A percentile compares a stretch with the other conserved stretches of the same genome.
phyloP scores from a whole-genome alignment of 2,113 vertebrate genomes.

The Trochalopteron elliotii region DNA sequence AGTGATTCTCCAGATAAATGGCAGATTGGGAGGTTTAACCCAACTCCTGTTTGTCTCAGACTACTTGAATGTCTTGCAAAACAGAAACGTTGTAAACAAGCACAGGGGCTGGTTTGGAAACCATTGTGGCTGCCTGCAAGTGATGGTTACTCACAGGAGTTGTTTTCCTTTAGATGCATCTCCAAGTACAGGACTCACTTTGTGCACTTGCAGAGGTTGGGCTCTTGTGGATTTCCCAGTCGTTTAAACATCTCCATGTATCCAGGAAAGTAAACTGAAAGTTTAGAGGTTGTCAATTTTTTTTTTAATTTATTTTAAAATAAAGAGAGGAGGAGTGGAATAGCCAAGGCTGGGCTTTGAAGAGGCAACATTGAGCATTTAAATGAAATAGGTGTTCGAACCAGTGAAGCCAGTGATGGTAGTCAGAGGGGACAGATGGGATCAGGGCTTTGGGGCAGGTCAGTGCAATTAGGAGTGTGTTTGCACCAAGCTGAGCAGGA shows the following conservation, averaged over 20 bases:
- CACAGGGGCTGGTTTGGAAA: background rate
- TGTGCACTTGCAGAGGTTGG: background rate
- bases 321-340: background rate
- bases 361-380: background rate
- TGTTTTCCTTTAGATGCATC: background rate
- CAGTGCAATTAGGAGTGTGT: conserved; percentile 33
- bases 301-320: too few species aligned
- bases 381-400: conserved; percentile 20
- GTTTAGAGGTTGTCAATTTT: too few species aligned
- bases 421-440: conserved; percentile 9
- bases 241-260: background rate
- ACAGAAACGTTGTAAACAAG: conserved; percentile 11
- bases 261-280: background rate
- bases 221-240: background rate
- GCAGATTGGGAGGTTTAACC: background rate
- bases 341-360: background rate
- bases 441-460: conserved; percentile 56
- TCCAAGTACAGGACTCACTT: background rate
- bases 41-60: background rate
- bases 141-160: background rate
- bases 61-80: conserved; percentile 29
- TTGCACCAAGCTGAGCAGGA: conserved; percentile 31
- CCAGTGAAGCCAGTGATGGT: conserved; percentile 17
- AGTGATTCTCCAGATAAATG: conserved; percentile 20
- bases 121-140: background rate